phyloP scores from a whole-genome alignment of 1,140 invertebrate species.

The Drosophila neocordata region DNA sequence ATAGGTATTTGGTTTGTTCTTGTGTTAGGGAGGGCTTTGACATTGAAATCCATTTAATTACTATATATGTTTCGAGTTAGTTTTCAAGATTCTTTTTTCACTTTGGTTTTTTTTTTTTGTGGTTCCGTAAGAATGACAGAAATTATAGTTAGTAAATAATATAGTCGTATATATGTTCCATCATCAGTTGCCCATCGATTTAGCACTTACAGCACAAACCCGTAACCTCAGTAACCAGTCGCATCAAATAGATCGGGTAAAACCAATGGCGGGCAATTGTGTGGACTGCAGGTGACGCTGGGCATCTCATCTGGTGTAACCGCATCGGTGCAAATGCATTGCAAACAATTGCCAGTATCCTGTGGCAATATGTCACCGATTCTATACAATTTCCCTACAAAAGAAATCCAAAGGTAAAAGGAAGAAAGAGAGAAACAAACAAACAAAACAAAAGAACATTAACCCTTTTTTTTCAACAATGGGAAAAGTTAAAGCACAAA shows the following conservation, averaged over 20 bases:
- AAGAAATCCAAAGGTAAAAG: conserved; percentile 29
- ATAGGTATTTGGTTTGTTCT: conserved; percentile 69
- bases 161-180: background rate
- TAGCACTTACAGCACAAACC: conserved; percentile 68
- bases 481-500: background rate
- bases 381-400: conserved; percentile 85
- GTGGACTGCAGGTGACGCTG: conserved; percentile 87
- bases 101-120: conserved; percentile 11
- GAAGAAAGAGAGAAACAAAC: conserved; percentile 36
- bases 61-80: conserved; percentile 48
- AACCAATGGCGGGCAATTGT: conserved; percentile 84
- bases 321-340: conserved; percentile 85
- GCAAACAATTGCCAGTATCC: conserved; percentile 88
- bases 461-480: background rate
- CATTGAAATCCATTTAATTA: conserved; percentile 76
- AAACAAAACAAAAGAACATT: conserved; percentile 12
- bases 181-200: background rate
- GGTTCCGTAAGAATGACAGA: conserved; percentile 29
- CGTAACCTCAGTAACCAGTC: conserved; percentile 82
- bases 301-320: conserved; percentile 84
- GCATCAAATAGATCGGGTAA: conserved; percentile 81
- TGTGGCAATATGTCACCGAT: conserved; percentile 87
- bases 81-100: conserved; percentile 11
- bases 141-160: no score
- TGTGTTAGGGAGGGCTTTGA: conserved; percentile 74